phyloP scores from a whole-genome alignment of 2,888 invertebrate species.

The Mimumesa dahlbomi region DNA sequence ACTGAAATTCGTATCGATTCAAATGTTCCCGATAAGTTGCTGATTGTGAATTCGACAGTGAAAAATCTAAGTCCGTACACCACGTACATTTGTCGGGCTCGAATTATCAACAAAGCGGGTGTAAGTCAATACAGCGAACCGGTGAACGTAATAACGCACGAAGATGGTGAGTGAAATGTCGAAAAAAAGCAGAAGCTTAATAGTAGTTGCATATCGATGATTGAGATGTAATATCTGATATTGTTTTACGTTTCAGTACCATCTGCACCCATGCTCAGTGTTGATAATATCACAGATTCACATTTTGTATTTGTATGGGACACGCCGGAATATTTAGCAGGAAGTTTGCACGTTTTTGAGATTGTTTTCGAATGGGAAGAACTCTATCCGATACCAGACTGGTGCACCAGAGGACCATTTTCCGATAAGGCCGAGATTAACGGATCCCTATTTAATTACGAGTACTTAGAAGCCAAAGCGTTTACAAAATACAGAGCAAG shows the following conservation, averaged over 20 bases:
- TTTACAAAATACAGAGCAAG: constrained; percentile 63
- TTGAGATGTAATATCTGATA: neutral
- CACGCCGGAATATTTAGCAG: constrained; percentile 67
- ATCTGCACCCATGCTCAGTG: constrained; percentile 50
- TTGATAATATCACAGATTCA: constrained; percentile 52
- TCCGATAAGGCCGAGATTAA: constrained; percentile 40
- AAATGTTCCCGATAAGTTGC: constrained; percentile 13
- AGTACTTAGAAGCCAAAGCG: constrained; percentile 52
- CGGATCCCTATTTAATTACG: constrained; percentile 34
- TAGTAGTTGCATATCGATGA: too few relatives aligned
- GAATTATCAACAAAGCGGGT: constrained; percentile 58
- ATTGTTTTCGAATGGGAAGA: constrained; percentile 63
- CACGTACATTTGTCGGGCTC: constrained; percentile 66
- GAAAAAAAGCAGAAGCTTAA: too few relatives aligned
- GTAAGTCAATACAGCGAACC: constrained; percentile 57
- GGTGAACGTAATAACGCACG: constrained; percentile 55
- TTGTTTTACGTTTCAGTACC: constrained; percentile 60
- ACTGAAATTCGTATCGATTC: constrained; percentile 11
- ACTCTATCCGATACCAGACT: constrained; percentile 59
- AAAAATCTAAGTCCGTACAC: constrained; percentile 69
- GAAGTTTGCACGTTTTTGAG: constrained; percentile 64
- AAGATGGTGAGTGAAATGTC: constrained; percentile 68
- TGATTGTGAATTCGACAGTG: constrained; percentile 50
- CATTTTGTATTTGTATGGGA: constrained; percentile 67
- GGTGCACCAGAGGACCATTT: constrained; percentile 52